Evolutionary conservation across 2,888 invertebrate species (phyloP).

Genomic region (Pachycephus smyrnensis): DNA sequence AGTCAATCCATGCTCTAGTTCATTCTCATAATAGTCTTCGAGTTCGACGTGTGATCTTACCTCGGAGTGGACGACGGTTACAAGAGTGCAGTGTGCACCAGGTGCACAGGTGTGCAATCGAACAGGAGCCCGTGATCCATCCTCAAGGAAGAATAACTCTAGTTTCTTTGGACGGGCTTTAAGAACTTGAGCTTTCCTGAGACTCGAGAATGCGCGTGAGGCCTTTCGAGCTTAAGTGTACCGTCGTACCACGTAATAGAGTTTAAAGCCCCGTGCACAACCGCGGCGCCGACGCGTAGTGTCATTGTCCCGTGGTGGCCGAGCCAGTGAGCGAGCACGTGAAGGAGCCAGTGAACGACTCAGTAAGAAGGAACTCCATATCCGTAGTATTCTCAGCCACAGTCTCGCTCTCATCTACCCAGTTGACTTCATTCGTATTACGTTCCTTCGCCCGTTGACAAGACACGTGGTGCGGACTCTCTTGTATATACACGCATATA

Average conservation of each 20-base stretch:
- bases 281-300: neutral
- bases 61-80: neutral
- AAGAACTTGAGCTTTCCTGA: neutral
- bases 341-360: neutral
- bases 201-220: neutral
- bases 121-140: neutral
- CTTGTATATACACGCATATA: neutral
- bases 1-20: conserved; percentile 51
- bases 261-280: neutral
- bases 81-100: neutral
- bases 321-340: neutral
- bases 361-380: neutral
- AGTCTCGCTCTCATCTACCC: neutral
- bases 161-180: neutral
- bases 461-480: conserved; percentile 21
- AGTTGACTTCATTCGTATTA: neutral
- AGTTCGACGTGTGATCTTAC: neutral
- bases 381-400: neutral
- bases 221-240: neutral
- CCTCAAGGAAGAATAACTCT: neutral
- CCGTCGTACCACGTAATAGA: neutral
- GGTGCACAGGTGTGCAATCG: neutral
- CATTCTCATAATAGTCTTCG: conserved; percentile 41
- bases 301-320: conserved; percentile 10
- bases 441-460: conserved; percentile 13